Conservation (phyloP, 1,140 invertebrate genomes). For the Bombus soroeensis region DNA sequence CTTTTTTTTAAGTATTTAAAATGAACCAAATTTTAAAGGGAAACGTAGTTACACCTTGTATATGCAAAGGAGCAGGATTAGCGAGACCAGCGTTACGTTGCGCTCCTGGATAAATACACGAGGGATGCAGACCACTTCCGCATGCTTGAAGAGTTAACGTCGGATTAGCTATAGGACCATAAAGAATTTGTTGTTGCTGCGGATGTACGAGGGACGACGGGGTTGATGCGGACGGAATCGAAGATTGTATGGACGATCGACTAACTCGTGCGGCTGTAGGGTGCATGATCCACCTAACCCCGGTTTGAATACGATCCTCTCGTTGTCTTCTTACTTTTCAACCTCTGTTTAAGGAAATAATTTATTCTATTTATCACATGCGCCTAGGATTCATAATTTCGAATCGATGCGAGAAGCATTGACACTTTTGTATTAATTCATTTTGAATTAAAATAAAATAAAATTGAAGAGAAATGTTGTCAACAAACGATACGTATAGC, state of each 20-base stretch:
- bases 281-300: conserved; percentile 74
- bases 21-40: background rate
- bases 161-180: conserved; percentile 72
- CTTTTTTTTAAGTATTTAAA: background rate
- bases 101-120: conserved; percentile 68
- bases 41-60: conserved; percentile 69
- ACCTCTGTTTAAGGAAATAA: conserved; percentile 31
- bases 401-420: background rate
- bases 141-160: conserved; percentile 71
- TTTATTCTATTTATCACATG: background rate
- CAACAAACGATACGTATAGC: conserved; percentile 7
- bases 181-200: conserved; percentile 72
- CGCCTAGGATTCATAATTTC: background rate
- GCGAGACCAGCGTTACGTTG: conserved; percentile 65
- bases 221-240: conserved; percentile 58
- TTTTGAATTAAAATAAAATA: background rate
- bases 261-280: conserved; percentile 69
- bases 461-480: background rate
- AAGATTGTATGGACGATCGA: conserved; percentile 71
- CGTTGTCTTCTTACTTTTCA: conserved; percentile 28
- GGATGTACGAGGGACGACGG: conserved; percentile 53
- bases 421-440: background rate
- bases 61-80: conserved; percentile 55
- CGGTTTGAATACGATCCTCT: conserved; percentile 54
- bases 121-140: conserved; percentile 68